Conservation (phyloP, 2,113 vertebrate genomes). For the Phoxinus phoxinus region DNA sequence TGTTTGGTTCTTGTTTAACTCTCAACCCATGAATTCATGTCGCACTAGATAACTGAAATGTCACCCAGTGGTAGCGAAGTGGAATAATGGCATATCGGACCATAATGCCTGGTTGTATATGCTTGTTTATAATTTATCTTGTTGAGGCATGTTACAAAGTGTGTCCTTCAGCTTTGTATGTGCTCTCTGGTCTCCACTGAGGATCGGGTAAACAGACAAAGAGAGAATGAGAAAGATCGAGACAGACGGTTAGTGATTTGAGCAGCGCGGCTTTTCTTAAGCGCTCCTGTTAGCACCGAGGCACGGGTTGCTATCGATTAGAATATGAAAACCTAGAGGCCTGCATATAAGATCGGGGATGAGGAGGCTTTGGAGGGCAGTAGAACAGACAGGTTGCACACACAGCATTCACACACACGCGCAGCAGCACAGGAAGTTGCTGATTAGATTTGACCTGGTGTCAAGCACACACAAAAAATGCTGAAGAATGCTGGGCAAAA, state of each 20-base stretch:
- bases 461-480: not conserved
- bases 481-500: constrained; percentile 21
- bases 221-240: not conserved
- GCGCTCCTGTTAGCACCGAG: constrained; percentile 22
- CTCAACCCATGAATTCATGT: not conserved
- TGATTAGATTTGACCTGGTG: constrained; percentile 58
- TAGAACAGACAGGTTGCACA: constrained; percentile 20
- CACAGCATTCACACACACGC: constrained; percentile 11
- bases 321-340: constrained; percentile 40
- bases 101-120: not conserved
- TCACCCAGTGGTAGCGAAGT: too few species aligned
- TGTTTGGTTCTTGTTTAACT: not conserved
- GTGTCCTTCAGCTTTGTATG: constrained; percentile 42
- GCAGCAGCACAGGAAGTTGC: constrained; percentile 11
- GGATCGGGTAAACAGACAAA: constrained; percentile 36
- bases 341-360: constrained; percentile 18
- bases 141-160: constrained; percentile 27
- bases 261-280: constrained; percentile 39
- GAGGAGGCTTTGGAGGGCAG: not conserved
- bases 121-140: constrained; percentile 46
- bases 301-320: constrained; percentile 37
- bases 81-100: not conserved
- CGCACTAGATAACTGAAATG: not conserved
- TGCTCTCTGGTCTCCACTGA: constrained; percentile 16
- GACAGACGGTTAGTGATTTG: constrained; percentile 27